Base-by-base conservation (phyloP, 2,113 vertebrate species). In the Pituophis catenifer region DNA sequence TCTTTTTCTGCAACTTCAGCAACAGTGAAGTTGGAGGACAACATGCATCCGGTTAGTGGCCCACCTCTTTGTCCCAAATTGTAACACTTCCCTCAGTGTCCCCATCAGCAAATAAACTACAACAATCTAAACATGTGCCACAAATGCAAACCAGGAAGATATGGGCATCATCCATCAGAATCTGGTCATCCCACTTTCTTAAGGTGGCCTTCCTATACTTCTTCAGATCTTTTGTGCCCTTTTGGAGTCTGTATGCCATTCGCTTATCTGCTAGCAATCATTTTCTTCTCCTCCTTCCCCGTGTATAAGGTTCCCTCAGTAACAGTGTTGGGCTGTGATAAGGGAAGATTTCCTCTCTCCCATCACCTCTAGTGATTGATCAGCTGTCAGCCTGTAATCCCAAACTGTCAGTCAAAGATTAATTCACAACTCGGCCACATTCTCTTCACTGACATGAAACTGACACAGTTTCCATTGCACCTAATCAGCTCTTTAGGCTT, bases 401-500 rank as follows among this genome's bases (percentile, higher is more conserved):
- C 89, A 88, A 26, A 88, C 88, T 92, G 89, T 96, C 97, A 93
- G 92, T 95, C 96, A 96, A 92, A 89, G 92, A 44, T 96, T 96
- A 95, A 96, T 96, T 96, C 95, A 10, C 97, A 93, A 95, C 90
- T 94, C 94, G 21, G 94, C n/a, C 91, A 94, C 96, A 55, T 96
- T 96, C 96, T 96, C 94, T 95, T 92, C 19, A 0, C 94, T 95
- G 96, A 95, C 96, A 94, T 88, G 86, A 58, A 92, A 94, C 96
- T 96, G 96, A 96, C 97, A 96, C 89, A 93, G 58, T 91, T 97
- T 94, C 95, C 94, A 92, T 54, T 48, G 96, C 96, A 94, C 95
- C 96, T 96, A 88, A 97, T 96, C 97, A 97, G 96, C 94, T 95
- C 93, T 96, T 96, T 90, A 94, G 86, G 94, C 94, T 92, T 94